These are phyloP conservation scores for Gortyna flavago DNA, from an alignment of 2,888 invertebrate species.

Conservation along the genomic window DNA sequence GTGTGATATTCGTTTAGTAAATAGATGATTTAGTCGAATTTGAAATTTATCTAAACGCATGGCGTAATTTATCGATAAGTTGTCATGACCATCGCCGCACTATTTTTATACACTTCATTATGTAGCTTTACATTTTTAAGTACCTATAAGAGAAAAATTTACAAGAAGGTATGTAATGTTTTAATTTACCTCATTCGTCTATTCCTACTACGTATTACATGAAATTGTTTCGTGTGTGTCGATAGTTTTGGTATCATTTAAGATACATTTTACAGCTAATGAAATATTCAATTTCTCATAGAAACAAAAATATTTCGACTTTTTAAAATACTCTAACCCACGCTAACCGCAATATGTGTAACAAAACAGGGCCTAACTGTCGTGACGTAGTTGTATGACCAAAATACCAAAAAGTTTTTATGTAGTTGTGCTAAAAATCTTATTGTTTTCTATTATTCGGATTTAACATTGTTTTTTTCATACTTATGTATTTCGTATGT, in stretches of 20 bases:
- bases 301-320: constrained; percentile 66
- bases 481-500: constrained; percentile 50
- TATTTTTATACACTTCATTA: constrained; percentile 81
- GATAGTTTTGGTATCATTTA: constrained; percentile 79
- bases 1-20: constrained; percentile 84
- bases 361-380: constrained; percentile 81
- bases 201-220: constrained; percentile 81
- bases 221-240: constrained; percentile 77
- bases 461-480: constrained; percentile 59
- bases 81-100: constrained; percentile 76
- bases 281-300: constrained; percentile 70
- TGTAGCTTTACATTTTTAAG: constrained; percentile 77
- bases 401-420: constrained; percentile 77
- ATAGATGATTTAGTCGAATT: constrained; percentile 81
- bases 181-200: constrained; percentile 83
- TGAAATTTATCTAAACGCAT: constrained; percentile 78
- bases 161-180: constrained; percentile 76
- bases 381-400: constrained; percentile 80
- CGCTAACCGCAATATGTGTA: constrained; percentile 66
- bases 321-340: constrained; percentile 65
- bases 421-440: constrained; percentile 78
- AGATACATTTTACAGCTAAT: constrained; percentile 72
- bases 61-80: constrained; percentile 77
- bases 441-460: constrained; percentile 71
- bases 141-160: constrained; percentile 70